Percentiles rank a stretch among this genome's conserved stretches.
Conservation (phyloP, 2,888 invertebrate species). For the Drosophila pegasa region DNA sequence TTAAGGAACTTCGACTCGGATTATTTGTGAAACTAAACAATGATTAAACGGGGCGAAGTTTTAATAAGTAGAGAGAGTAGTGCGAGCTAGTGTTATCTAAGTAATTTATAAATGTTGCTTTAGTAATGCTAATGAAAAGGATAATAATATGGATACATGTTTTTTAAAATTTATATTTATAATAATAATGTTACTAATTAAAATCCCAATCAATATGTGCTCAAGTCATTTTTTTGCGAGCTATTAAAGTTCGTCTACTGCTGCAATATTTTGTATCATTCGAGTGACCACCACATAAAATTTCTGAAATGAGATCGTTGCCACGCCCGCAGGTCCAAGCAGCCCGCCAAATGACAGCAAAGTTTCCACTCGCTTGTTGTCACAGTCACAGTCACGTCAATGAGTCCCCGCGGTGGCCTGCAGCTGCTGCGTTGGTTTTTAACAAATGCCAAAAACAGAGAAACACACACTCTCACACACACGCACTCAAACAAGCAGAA, state of each 20-base stretch:
- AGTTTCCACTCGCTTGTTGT: slow-evolving; percentile 54
- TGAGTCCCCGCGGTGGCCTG: slow-evolving; percentile 66
- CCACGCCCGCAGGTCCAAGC: slow-evolving; percentile 4
- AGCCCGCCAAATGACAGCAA: slow-evolving; percentile 38
- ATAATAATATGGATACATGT: too few relatives aligned
- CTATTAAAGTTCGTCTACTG: slow-evolving; percentile 17
- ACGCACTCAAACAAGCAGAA: slow-evolving; percentile 23
- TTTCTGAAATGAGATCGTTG: slow-evolving; percentile 60
- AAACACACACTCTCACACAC: slow-evolving; percentile 18
- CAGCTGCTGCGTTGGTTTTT: slow-evolving; percentile 57
- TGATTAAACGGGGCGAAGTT: neutral
- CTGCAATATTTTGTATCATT: slow-evolving; percentile 16
- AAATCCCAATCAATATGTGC: neutral
- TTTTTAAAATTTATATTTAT: neutral
- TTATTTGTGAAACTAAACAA: neutral
- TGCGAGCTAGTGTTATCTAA: too few relatives aligned
- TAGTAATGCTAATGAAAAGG: too few relatives aligned
- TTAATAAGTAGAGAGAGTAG: too few relatives aligned
- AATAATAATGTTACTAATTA: neutral
- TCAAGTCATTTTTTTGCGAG: neutral
- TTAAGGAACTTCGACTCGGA: neutral
- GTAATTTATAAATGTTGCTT: too few relatives aligned
- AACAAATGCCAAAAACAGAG: slow-evolving; percentile 71
- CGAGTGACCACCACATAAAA: slow-evolving; percentile 38
- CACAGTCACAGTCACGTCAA: slow-evolving; percentile 72